Evolutionary conservation across 2,113 vertebrate genomes (phyloP).

Genomic region (Hippocampus mohnikei): DNA sequence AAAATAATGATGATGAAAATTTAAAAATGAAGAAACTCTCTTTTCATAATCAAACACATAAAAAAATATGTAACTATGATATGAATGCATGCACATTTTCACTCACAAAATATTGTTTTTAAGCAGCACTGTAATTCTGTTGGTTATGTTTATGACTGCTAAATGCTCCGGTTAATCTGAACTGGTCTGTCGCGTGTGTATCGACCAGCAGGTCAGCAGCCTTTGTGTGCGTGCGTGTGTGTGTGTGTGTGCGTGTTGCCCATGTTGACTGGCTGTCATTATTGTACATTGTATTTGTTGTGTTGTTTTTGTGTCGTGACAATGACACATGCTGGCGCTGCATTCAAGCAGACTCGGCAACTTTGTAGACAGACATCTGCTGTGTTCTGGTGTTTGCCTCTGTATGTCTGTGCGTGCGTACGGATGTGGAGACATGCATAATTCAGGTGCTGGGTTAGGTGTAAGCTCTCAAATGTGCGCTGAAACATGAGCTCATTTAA

Average conservation of each 20-base stretch:
- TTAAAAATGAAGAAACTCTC: too few species aligned
- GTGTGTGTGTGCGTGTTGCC: neutral
- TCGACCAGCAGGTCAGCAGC: neutral
- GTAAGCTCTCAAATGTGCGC: neutral
- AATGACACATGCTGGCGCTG: neutral
- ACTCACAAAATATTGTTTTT: too few species aligned
- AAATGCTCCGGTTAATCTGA: neutral
- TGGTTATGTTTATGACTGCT: neutral
- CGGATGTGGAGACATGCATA: neutral
- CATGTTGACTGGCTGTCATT: neutral
- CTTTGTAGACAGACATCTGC: neutral
- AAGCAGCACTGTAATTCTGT: too few species aligned
- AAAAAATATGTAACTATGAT: too few species aligned
- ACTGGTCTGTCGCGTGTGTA: neutral
- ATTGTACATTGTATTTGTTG: neutral
- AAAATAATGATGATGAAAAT: too few species aligned
- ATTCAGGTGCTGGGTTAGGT: neutral
- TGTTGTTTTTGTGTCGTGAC: neutral
- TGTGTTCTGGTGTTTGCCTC: neutral
- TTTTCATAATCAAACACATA: too few species aligned
- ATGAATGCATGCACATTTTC: too few species aligned
- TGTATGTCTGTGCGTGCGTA: neutral
- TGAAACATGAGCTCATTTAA: neutral
- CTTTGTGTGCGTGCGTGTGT: neutral
- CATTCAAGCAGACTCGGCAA: neutral